Conservation (phyloP, 2,888 invertebrate species). For the Tetragonisca angustula region DNA sequence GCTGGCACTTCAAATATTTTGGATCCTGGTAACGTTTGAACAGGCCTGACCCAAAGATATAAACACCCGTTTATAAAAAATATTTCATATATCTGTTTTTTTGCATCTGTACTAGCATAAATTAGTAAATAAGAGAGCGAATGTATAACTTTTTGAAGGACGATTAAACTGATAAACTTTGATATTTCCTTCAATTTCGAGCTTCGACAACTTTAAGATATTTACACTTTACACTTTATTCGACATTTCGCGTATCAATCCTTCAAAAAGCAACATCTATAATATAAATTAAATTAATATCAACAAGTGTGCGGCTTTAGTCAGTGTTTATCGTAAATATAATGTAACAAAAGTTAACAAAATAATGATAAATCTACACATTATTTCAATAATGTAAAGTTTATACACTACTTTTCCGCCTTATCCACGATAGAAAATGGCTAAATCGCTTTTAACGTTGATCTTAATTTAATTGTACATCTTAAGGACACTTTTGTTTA, state of each 20-base stretch:
- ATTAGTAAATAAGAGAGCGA: constrained; percentile 34
- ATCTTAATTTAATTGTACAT: constrained; percentile 49
- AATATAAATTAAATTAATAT: constrained; percentile 4
- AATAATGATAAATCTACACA: neutral
- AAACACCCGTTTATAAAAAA: constrained; percentile 26
- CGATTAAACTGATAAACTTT: neutral
- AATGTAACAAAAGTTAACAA: neutral
- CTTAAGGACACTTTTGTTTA: constrained; percentile 57
- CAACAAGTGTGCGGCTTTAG: neutral
- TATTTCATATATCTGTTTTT: neutral
- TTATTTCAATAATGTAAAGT: neutral
- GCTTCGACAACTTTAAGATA: neutral
- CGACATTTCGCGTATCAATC: neutral
- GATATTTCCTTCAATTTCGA: neutral
- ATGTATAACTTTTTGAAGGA: constrained; percentile 16
- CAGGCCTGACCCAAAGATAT: constrained; percentile 25
- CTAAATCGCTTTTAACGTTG: constrained; percentile 24
- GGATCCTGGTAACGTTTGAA: constrained; percentile 36
- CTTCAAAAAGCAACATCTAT: constrained; percentile 31
- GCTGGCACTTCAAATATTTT: constrained; percentile 13
- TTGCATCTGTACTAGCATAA: constrained; percentile 14
- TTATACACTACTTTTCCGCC: constrained; percentile 36
- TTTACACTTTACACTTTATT: neutral
- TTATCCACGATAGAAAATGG: constrained; percentile 17
- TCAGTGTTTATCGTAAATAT: neutral